These are phyloP conservation scores for Mylabris phalerata DNA, from an alignment of 1,140 invertebrate genomes.

Conservation along the genomic window DNA sequence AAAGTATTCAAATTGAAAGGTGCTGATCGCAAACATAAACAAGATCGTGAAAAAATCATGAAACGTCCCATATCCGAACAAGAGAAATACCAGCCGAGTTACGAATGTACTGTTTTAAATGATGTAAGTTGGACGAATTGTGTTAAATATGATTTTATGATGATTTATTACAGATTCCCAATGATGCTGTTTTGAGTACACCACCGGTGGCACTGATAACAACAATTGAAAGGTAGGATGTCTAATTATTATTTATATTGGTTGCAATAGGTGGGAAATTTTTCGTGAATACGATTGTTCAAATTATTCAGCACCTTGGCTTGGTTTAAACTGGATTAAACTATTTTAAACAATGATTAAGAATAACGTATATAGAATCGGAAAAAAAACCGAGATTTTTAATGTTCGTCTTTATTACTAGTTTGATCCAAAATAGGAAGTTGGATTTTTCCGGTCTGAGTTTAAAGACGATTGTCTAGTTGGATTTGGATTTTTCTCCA, in stretches of 20 bases:
- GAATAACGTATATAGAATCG: background rate
- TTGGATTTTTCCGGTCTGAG: no score
- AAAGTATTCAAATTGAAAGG: constrained; percentile 92
- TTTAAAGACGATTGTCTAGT: no score
- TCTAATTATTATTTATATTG: background rate
- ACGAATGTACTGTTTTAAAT: constrained; percentile 88
- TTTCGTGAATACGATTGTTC: no score
- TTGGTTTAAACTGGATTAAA: constrained; percentile 13
- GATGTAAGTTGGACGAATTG: constrained; percentile 54
- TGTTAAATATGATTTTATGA: background rate
- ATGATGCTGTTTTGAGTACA: constrained; percentile 30
- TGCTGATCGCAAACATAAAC: constrained; percentile 95
- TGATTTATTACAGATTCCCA: constrained; percentile 33
- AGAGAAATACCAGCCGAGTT: constrained; percentile 92
- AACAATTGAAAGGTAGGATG: constrained; percentile 31
- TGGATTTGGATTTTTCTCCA: no score
- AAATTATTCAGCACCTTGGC: background rate
- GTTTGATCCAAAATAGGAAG: no score
- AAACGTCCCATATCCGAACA: constrained; percentile 78
- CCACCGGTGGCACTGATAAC: constrained; percentile 21
- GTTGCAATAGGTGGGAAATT: no score
- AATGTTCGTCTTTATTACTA: no score
- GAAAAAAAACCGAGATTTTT: background rate
- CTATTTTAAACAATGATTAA: background rate
- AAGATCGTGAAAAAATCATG: constrained; percentile 91